Evolutionary conservation across 2,113 vertebrate genomes (phyloP).

Genomic region (Phocoena sinus): DNA sequence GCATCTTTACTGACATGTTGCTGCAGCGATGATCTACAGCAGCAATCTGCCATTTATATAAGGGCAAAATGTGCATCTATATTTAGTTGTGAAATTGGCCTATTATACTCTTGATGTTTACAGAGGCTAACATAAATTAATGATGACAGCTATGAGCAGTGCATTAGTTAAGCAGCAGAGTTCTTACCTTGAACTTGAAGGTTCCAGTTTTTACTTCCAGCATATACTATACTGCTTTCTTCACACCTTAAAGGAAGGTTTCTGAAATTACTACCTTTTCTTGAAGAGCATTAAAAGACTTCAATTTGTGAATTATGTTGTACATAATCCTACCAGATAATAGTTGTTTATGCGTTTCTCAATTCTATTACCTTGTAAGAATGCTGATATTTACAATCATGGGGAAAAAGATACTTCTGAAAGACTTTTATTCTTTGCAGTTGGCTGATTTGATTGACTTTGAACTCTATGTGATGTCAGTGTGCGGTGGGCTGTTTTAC

Average conservation of each 20-base stretch:
- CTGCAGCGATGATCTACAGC: conserved; percentile 86
- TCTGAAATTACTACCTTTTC: conserved; percentile 66
- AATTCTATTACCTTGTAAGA: conserved; percentile 36
- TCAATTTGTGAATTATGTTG: conserved; percentile 22
- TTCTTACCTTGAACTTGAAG: conserved; percentile 86
- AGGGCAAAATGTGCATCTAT: conserved; percentile 88
- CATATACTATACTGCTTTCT: conserved; percentile 67
- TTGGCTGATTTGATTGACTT: conserved; percentile 59
- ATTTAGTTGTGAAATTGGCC: conserved; percentile 92
- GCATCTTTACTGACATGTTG: conserved; percentile 87
- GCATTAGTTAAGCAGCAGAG: conserved; percentile 84
- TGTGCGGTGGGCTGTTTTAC: conserved; percentile 26
- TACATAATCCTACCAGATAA: conserved; percentile 41
- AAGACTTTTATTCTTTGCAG: conserved; percentile 38
- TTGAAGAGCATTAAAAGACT: conserved; percentile 58
- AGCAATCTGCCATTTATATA: conserved; percentile 90
- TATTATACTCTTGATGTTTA: conserved; percentile 90
- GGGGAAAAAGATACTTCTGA: neutral
- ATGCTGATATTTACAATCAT: neutral
- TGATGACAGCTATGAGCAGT: conserved; percentile 87
- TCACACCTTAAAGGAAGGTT: conserved; percentile 69
- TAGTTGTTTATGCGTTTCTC: conserved; percentile 60
- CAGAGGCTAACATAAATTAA: conserved; percentile 91
- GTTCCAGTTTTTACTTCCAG: conserved; percentile 81
- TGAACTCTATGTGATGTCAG: conserved; percentile 42